phyloP scores from a whole-genome alignment of 2,113 vertebrate genomes.

The Atrichornis clamosus region DNA sequence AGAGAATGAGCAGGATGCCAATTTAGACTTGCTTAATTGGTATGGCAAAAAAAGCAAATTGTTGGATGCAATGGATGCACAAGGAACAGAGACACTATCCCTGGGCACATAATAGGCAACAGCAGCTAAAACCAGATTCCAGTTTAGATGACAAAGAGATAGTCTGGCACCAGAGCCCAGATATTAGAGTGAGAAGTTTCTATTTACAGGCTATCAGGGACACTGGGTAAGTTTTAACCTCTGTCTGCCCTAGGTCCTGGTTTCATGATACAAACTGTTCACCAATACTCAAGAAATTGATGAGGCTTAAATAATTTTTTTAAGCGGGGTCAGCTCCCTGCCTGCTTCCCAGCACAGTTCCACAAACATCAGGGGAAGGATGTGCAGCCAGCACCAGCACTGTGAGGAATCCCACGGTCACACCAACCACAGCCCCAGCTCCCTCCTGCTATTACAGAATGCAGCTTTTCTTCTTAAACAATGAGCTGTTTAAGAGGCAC shows the following conservation, averaged over 20 bases:
- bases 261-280: slow-evolving; percentile 20
- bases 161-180: neutral
- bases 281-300: slow-evolving; percentile 10
- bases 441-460: neutral
- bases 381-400: neutral
- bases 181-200: neutral
- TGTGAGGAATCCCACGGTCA: neutral
- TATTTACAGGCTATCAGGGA: neutral
- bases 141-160: neutral
- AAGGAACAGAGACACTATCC: neutral
- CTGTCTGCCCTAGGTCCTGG: slow-evolving; percentile 13
- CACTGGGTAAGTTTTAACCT: slow-evolving; percentile 18
- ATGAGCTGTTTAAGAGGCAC: neutral
- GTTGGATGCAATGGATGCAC: neutral
- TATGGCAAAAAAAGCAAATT: neutral
- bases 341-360: neutral
- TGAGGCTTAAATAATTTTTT: slow-evolving; percentile 40
- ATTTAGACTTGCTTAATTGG: neutral
- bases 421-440: neutral
- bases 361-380: neutral
- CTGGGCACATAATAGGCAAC: neutral
- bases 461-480: neutral
- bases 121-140: neutral
- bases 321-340: neutral
- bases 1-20: neutral